Conservation (phyloP, 2,888 invertebrate genomes). For the Cephus pygmeus region DNA sequence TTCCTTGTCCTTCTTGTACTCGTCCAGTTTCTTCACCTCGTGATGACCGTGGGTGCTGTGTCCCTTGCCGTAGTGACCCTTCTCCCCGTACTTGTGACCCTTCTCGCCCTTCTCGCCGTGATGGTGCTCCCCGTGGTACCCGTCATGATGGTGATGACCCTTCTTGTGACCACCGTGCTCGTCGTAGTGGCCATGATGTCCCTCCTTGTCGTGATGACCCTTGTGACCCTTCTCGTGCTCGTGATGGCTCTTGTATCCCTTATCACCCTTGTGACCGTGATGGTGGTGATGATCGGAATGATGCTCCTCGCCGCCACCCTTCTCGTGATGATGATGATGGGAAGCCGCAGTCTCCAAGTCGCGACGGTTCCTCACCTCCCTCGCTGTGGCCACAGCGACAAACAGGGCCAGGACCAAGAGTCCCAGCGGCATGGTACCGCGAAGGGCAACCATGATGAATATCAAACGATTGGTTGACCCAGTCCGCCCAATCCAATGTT, state of each 20-base stretch:
- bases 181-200: constrained; percentile 71
- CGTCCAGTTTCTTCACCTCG: constrained; percentile 83
- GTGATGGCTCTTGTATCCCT: constrained; percentile 75
- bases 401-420: constrained; percentile 68
- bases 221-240: constrained; percentile 73
- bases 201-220: constrained; percentile 77
- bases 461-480: background rate
- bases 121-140: constrained; percentile 72
- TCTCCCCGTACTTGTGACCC: constrained; percentile 71
- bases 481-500: background rate
- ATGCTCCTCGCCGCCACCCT: constrained; percentile 74
- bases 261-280: constrained; percentile 75
- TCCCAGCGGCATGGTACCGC: constrained; percentile 60
- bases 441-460: constrained; percentile 15
- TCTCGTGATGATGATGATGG: constrained; percentile 64
- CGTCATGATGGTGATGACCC: constrained; percentile 71
- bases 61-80: constrained; percentile 81
- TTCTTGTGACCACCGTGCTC: constrained; percentile 72
- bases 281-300: constrained; percentile 73
- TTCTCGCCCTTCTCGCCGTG: constrained; percentile 74
- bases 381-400: constrained; percentile 65
- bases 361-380: constrained; percentile 65
- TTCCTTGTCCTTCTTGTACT: constrained; percentile 84
- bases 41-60: constrained; percentile 86
- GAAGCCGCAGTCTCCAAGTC: constrained; percentile 69